Evolutionary conservation across 2,797 vertebrate genomes (phyloP).

Genomic region (Urosaurus nigricauda): DNA sequence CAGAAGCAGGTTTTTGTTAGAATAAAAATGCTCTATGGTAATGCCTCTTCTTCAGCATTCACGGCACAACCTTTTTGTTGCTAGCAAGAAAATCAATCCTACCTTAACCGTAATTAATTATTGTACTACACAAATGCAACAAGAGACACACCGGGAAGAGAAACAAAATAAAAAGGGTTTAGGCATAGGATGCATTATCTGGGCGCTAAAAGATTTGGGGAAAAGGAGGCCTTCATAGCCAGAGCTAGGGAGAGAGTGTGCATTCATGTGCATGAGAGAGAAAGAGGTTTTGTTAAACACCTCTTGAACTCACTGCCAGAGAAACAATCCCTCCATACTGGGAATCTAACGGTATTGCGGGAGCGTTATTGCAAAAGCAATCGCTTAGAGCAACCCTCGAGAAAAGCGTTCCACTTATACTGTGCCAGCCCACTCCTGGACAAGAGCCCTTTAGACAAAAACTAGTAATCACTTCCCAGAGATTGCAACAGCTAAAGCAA

Average conservation of each 20-base stretch:
- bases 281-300: accelerated
- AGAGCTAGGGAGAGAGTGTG: neutral
- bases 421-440: neutral
- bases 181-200: neutral
- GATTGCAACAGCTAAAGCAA: neutral
- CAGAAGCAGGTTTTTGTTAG: neutral
- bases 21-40: neutral
- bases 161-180: neutral
- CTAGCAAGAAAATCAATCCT: conserved; percentile 4
- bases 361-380: neutral
- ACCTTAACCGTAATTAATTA: conserved; percentile 15
- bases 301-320: neutral
- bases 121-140: neutral
- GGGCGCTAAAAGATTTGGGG: neutral
- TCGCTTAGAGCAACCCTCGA: neutral
- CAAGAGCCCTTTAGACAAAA: neutral
- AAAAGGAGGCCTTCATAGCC: neutral
- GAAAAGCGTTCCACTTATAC: neutral
- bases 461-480: neutral
- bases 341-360: accelerated
- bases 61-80: conserved; percentile 20
- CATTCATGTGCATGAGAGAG: neutral
- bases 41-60: conserved; percentile 10
- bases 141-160: neutral
- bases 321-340: neutral